Evolutionary conservation across 2,888 invertebrate species (phyloP), one percentile per base, ranked within the genome.

Genomic region (Callyntrura sp.): DNA sequence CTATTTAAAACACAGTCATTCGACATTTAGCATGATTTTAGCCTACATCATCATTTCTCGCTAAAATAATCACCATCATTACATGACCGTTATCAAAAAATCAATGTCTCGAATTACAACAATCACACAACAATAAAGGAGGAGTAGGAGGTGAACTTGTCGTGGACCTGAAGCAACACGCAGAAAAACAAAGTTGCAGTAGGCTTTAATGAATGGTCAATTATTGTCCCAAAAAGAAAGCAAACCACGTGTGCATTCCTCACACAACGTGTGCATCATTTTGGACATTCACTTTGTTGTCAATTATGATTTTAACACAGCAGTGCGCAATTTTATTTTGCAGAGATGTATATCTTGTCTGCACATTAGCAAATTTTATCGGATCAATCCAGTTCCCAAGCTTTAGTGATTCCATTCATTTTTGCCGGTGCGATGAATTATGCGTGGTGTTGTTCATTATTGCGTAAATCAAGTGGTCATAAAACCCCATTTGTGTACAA

Each of bases 381-480:
- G n/a, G n/a, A n/a, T n/a, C n/a, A n/a, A n/a, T n/a, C n/a, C n/a
- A n/a, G n/a, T n/a, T n/a, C n/a, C n/a, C n/a, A n/a, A n/a, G n/a
- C n/a, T n/a, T n/a, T n/a, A n/a, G n/a, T n/a, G n/a, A n/a, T n/a
- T n/a, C n/a, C n/a, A n/a, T n/a, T n/a, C n/a, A n/a, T n/a, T n/a
- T n/a, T n/a, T n/a, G n/a, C n/a, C n/a, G n/a, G n/a, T n/a, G n/a
- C n/a, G n/a, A n/a, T 11, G 17, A 23, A 62, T 65, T 43, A 68
- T 68, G 35, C 28, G 17, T n/a, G 43, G 8, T 12, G 43, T 6
- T 3, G n/a, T 17, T 43, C 25, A 84, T 84, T 84, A 83, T n/a
- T n/a, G n/a, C 48, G 14, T 48, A 48, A 83, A 83, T 83, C 68
- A 68, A 48, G 28, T 25, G 48, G 51, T 28, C n/a, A 83, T 83